Conservation (phyloP, 2,888 invertebrate genomes). For the Odontocolon sp. region DNA sequence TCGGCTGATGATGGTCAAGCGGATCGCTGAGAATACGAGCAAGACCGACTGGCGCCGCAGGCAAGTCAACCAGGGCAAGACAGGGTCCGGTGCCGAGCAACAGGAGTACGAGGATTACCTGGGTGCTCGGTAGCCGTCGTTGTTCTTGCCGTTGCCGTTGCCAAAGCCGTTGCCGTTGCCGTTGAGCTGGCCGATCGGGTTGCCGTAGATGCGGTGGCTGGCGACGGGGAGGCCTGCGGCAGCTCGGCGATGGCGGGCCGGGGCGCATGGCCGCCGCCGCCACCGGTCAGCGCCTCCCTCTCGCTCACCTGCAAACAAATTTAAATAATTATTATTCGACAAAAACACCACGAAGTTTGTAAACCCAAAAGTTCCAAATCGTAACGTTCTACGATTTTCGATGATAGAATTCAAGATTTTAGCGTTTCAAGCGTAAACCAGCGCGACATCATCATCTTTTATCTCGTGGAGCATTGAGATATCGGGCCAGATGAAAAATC, state of each 20-base stretch:
- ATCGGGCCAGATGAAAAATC: too few species aligned
- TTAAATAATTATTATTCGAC: too few species aligned
- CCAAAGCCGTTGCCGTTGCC: slow-evolving; percentile 64
- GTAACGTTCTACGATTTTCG: not conserved
- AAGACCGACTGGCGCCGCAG: slow-evolving; percentile 58
- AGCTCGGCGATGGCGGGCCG: slow-evolving; percentile 82
- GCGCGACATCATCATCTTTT: too few species aligned
- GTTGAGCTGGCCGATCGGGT: slow-evolving; percentile 47
- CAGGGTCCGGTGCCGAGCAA: slow-evolving; percentile 82
- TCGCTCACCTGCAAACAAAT: slow-evolving; percentile 73
- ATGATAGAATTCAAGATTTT: too few species aligned
- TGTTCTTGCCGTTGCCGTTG: slow-evolving; percentile 63
- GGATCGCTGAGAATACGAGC: slow-evolving; percentile 51
- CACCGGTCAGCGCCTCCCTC: slow-evolving; percentile 81
- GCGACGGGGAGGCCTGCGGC: slow-evolving; percentile 81
- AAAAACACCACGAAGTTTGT: not conserved
- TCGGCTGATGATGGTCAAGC: slow-evolving; percentile 30
- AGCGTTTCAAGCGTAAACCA: too few species aligned
- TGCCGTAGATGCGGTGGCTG: slow-evolving; percentile 76
- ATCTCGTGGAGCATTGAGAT: too few species aligned
- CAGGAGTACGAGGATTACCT: slow-evolving; percentile 84
- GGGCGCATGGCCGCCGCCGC: slow-evolving; percentile 85
- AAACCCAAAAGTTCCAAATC: not conserved
- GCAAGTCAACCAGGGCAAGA: slow-evolving; percentile 69
- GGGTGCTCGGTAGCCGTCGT: slow-evolving; percentile 81